A percentile compares a stretch with the other conserved stretches of the same genome.
These are phyloP conservation scores for Podargus strigoides DNA, from an alignment of 2,797 vertebrate species.

Conservation along the genomic window DNA sequence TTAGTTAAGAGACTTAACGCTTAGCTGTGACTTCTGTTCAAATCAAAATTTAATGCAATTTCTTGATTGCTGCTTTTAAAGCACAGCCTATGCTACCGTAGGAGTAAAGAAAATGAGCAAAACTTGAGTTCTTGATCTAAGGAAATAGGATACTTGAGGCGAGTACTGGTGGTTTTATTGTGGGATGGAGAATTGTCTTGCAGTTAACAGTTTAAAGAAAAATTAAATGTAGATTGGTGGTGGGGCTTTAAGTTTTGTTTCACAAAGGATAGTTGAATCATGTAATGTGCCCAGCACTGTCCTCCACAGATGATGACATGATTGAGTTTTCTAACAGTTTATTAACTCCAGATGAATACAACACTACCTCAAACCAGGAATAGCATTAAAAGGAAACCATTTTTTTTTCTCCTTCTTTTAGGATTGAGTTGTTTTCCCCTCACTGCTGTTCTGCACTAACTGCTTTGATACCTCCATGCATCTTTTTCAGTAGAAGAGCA, in stretches of 20 bases:
- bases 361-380: constrained; percentile 73
- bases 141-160: neutral
- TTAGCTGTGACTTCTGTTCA: neutral
- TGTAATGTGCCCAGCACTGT: constrained; percentile 49
- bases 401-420: constrained; percentile 68
- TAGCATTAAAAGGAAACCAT: constrained; percentile 35
- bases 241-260: constrained; percentile 56
- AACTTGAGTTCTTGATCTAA: neutral
- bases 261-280: constrained; percentile 50
- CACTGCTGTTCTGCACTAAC: constrained; percentile 81
- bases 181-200: neutral
- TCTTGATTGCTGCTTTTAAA: constrained; percentile 33
- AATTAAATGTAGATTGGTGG: constrained; percentile 22
- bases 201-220: neutral
- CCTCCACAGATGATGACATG: constrained; percentile 41
- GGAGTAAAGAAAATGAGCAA: constrained; percentile 27
- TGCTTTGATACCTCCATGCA: constrained; percentile 79
- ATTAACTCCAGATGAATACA: constrained; percentile 69
- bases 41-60: neutral
- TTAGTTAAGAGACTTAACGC: neutral
- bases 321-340: constrained; percentile 67
- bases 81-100: neutral
- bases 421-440: constrained; percentile 78
- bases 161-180: neutral
- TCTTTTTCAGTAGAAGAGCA: constrained; percentile 82